A percentile compares a stretch with the other conserved stretches of the same genome.
These are phyloP conservation scores for Neuroterus valhalla DNA, from an alignment of 1,140 invertebrate genomes.

Conservation along the genomic window DNA sequence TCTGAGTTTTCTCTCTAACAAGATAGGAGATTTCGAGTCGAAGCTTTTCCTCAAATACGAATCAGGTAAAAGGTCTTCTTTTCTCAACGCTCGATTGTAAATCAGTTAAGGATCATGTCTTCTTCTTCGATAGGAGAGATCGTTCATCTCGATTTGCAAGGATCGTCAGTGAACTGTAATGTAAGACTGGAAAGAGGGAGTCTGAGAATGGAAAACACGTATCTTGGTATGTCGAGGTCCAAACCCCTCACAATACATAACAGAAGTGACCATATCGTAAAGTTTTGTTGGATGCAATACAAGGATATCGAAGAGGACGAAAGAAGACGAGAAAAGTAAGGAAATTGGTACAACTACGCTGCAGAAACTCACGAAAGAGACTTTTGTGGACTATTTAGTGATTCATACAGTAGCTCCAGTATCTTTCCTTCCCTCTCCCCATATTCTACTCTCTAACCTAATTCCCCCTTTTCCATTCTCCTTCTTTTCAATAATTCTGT, in stretches of 20 bases:
- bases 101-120: constrained; percentile 26
- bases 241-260: constrained; percentile 68
- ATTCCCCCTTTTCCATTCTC: too few relatives aligned
- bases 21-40: constrained; percentile 53
- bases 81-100: not conserved
- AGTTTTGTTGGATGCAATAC: constrained; percentile 70
- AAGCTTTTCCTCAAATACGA: constrained; percentile 68
- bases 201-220: constrained; percentile 70
- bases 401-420: too few relatives aligned
- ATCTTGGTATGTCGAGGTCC: constrained; percentile 65
- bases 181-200: constrained; percentile 57
- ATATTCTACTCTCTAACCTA: too few relatives aligned
- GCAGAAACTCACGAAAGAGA: too few relatives aligned
- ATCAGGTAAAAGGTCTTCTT: constrained; percentile 55
- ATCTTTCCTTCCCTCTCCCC: too few relatives aligned
- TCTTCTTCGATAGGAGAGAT: constrained; percentile 33
- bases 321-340: constrained; percentile 53
- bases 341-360: too few relatives aligned
- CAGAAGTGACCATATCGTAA: constrained; percentile 65
- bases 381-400: too few relatives aligned
- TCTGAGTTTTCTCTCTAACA: constrained; percentile 58
- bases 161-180: constrained; percentile 55
- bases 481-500: too few relatives aligned
- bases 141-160: not conserved
- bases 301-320: constrained; percentile 51